Evolutionary conservation across 2,113 vertebrate genomes (phyloP), one percentile per base, ranked within the genome.

Genomic region (Merops nubicus): DNA sequence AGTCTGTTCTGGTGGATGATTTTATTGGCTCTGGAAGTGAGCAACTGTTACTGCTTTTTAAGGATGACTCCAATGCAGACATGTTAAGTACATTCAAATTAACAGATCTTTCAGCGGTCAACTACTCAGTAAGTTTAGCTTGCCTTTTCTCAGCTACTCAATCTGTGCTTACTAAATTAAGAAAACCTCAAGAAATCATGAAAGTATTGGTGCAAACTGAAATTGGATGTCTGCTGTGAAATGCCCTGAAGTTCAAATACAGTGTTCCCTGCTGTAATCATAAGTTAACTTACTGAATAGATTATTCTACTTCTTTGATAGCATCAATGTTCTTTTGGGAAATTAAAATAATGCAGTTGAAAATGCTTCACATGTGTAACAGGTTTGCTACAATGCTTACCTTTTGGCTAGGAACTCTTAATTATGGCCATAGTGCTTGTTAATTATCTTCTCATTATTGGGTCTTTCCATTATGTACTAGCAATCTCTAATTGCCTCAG

Each of bases 11-110:
- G 34, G 97, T 99, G 74, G 99, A 99, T 91, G 99, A 99, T 91
- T 99, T 99, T 86, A 47, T 98, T 94, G 97, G 98, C 89, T 98
- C 78, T 97, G 99, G 99, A 93, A 98, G 97, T 36, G 99, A 99
- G 53, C 99, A 99, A 97, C 96, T 99, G 53, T 93, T 99, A 42
- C 62, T 99, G 42, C 45, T 99, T 96, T 99, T 98, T 95, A 94
- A 98, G 62, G 97, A 98, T 70, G 83, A 90, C n/a, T 94, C 73
- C 56, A 70, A 82, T 68, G 94, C 96, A 67, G 89, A 97, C 3
- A 63, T 62, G 12, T 62, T 98, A 79, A 96, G 96, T 76, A 90
- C 91, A 38, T 99, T 99, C 96, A 95, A 97, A 93, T 94, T 99
- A 95, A 99, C 99, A 16, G 98, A 99, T 96, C 98, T 99, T 78